Conservation (phyloP, 2,888 invertebrate species). For the Hydrotaea diabolus region DNA sequence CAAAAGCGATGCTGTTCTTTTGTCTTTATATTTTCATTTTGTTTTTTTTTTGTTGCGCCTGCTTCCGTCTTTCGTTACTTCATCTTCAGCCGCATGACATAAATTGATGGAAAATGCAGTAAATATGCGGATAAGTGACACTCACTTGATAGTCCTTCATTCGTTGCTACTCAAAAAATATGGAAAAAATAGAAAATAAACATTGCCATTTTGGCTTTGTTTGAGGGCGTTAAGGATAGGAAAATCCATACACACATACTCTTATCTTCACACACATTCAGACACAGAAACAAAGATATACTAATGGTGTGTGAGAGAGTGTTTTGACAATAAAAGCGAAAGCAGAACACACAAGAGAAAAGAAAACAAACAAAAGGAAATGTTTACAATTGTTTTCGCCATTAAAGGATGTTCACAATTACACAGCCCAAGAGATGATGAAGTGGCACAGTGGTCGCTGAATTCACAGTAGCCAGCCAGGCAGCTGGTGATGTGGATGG, state of each 20-base stretch:
- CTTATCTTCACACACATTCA: not conserved
- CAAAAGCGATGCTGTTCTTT: not conserved
- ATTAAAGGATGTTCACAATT: slow-evolving; percentile 31
- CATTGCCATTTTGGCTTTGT: slow-evolving; percentile 18
- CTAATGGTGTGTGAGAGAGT: not conserved
- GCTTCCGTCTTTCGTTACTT: not conserved
- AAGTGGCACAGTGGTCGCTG: not conserved
- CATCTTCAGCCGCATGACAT: slow-evolving; percentile 34
- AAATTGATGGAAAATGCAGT: slow-evolving; percentile 52
- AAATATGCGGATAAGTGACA: slow-evolving; percentile 62
- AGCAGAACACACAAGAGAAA: not conserved
- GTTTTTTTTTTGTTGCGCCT: not conserved
- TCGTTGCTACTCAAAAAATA: not conserved
- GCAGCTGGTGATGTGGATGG: not conserved
- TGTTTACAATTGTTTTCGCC: slow-evolving; percentile 27
- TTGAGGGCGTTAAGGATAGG: slow-evolving; percentile 30
- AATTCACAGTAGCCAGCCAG: not conserved
- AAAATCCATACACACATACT: not conserved
- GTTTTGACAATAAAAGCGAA: slow-evolving; percentile 7
- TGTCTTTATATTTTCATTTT: not conserved
- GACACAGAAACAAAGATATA: not conserved
- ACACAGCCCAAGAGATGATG: slow-evolving; percentile 8
- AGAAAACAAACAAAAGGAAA: slow-evolving; percentile 29
- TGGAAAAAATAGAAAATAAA: not conserved
- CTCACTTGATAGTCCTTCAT: slow-evolving; percentile 22